Evolutionary conservation across 2,888 invertebrate species (phyloP), one percentile per base, ranked within the genome.

Genomic region (Drosophila fulvimacula): DNA sequence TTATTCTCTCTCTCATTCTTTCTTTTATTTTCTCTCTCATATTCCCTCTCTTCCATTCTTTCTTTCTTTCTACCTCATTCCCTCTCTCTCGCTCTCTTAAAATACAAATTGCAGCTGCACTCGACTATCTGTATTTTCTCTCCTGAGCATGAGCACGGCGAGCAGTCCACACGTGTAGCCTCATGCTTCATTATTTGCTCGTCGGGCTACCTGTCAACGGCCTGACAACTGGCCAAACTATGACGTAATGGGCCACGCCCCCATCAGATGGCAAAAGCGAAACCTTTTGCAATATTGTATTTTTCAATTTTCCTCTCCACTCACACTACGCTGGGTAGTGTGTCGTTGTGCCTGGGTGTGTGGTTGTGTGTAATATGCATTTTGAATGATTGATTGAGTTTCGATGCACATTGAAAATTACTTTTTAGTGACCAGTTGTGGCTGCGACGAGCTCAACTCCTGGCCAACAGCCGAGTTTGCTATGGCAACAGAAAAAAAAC

Each of bases 351-450:
- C 27, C 27, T 30, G 27, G 27, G 41, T 19, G 49, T 46, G 53
- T 60, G 60, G 73, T 56, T 34, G 42, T 32, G 46, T 46, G 27
- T 48, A 19, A 66, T 73, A 48, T 81, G 69, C 77, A 75, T 73
- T 66, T 74, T 70, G 51, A 68, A 73, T 88, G 86, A 84, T 88
- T 86, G 73, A 84, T 88, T 86, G 69, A 65, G 65, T 60, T 85
- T 78, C 86, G 72, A 86, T 84, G 78, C 69, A 64, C 53, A 59
- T 59, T 57, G 60, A 49, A 83, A 71, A 81, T 76, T 48, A 62
- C 44, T 63, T 76, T 82, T 80, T 44, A 34, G 62, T 55, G 27
- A 32, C n/a, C 39, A 62, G 42, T 36, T 21, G 51, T 51, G 38
- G 9, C 42, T 34, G 9, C 42, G 15, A 36, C 41, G 15, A n/a